These are phyloP conservation scores for Trichoplusia ni DNA, from an alignment of 1,140 invertebrate species.

Conservation along the genomic window DNA sequence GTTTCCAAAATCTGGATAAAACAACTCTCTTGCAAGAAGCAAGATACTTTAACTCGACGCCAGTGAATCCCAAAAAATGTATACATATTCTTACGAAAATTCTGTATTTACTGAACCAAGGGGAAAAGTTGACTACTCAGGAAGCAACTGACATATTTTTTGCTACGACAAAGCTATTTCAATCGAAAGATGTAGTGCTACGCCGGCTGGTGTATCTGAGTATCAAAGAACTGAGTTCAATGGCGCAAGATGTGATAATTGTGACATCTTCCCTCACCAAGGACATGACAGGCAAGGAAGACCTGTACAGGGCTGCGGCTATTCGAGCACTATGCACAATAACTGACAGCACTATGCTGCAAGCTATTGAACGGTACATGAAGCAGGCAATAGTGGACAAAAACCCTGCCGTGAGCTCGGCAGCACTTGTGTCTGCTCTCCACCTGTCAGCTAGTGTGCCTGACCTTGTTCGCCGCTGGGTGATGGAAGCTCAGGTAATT, in stretches of 20 bases:
- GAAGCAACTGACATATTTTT: slow-evolving; percentile 99
- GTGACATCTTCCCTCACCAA: slow-evolving; percentile 98
- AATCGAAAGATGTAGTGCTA: slow-evolving; percentile 96
- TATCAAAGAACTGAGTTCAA: slow-evolving; percentile 97
- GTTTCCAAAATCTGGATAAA: slow-evolving; percentile 96
- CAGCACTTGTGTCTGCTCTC: slow-evolving; percentile 94
- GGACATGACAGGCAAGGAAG: slow-evolving; percentile 99
- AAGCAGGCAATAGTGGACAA: slow-evolving; percentile 99
- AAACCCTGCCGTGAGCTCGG: slow-evolving; percentile 96
- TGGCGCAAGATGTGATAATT: slow-evolving; percentile 99
- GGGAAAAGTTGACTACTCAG: slow-evolving; percentile 91
- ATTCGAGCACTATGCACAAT: slow-evolving; percentile 98
- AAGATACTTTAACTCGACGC: slow-evolving; percentile 97
- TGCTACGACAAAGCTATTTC: slow-evolving; percentile 99
- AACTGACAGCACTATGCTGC: slow-evolving; percentile 97
- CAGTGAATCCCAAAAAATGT: slow-evolving; percentile 97
- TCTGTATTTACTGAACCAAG: slow-evolving; percentile 95
- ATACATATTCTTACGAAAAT: slow-evolving; percentile 97
- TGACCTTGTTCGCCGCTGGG: slow-evolving; percentile 97
- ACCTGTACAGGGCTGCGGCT: slow-evolving; percentile 96
- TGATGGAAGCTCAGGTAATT: slow-evolving; percentile 96
- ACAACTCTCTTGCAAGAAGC: slow-evolving; percentile 97
- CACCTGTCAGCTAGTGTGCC: slow-evolving; percentile 91
- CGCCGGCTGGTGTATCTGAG: slow-evolving; percentile 97
- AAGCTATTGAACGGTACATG: slow-evolving; percentile 99